phyloP scores from a whole-genome alignment of 2,797 vertebrate species.

The Melopsittacus undulatus region DNA sequence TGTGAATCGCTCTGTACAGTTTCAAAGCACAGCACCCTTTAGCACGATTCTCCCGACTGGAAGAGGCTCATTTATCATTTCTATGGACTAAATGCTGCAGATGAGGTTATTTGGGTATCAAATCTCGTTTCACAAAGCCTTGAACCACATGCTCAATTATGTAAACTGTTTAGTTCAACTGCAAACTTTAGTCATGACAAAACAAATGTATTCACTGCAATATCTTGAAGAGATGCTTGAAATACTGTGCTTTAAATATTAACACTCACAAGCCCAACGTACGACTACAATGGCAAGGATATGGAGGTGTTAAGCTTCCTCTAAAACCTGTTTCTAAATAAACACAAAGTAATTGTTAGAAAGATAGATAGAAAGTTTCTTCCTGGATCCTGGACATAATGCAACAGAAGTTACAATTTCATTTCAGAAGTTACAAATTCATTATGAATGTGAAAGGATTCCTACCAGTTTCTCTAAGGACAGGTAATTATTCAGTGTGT shows the following conservation, averaged over 20 bases:
- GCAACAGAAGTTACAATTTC: background rate
- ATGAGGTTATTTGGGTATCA: background rate
- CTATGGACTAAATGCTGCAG: background rate
- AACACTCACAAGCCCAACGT: background rate
- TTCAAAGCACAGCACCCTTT: background rate
- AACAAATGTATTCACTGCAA: background rate
- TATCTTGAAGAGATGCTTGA: background rate
- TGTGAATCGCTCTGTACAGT: background rate
- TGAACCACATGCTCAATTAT: background rate
- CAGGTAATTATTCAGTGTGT: background rate
- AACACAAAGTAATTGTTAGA: background rate
- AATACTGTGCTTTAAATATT: background rate
- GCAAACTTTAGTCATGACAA: background rate
- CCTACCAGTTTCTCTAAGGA: background rate
- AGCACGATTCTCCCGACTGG: background rate
- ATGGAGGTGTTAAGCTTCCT: background rate
- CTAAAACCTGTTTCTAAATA: background rate
- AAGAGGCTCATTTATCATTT: background rate
- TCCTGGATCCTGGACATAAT: background rate
- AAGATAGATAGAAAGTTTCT: background rate
- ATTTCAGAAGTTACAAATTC: background rate
- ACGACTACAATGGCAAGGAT: rapidly evolving
- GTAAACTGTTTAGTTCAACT: background rate
- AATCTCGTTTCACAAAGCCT: constrained; percentile 15
- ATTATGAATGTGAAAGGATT: background rate